Percentiles rank a stretch among this genome's conserved stretches.
These are phyloP conservation scores for Chymomyza caudatula DNA, from an alignment of 2,888 invertebrate species.

Conservation along the genomic window DNA sequence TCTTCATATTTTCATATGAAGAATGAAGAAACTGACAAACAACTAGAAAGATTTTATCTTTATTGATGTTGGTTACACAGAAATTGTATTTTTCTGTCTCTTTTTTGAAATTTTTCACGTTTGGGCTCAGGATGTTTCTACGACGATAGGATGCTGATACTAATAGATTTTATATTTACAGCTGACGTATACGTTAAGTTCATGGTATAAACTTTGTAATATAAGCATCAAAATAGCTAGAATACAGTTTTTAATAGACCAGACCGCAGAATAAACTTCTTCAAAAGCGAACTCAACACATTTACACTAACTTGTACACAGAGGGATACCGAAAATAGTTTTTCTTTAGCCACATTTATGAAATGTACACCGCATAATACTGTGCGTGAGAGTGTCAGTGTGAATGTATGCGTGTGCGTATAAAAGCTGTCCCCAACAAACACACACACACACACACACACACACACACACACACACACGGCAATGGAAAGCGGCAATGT, in stretches of 20 bases:
- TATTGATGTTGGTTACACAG: too few relatives aligned
- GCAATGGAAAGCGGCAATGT: slow-evolving; percentile 13
- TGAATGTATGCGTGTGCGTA: slow-evolving; percentile 4
- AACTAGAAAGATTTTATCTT: too few relatives aligned
- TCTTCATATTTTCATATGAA: too few relatives aligned
- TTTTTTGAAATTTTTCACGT: too few relatives aligned
- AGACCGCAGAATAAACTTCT: slow-evolving; percentile 46
- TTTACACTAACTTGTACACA: slow-evolving; percentile 17
- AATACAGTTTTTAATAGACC: slow-evolving; percentile 18
- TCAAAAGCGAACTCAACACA: slow-evolving; percentile 51
- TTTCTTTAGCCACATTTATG: slow-evolving; percentile 59
- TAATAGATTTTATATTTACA: too few relatives aligned
- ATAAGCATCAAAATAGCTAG: too few relatives aligned
- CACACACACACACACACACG: slow-evolving; percentile 59
- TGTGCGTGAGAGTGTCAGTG: background rate
- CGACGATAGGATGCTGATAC: too few relatives aligned
- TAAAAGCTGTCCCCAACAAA: slow-evolving; percentile 31
- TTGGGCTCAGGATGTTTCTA: too few relatives aligned
- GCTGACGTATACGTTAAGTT: too few relatives aligned
- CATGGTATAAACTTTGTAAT: too few relatives aligned
- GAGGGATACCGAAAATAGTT: slow-evolving; percentile 32
- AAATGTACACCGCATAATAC: slow-evolving; percentile 55
- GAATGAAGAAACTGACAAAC: too few relatives aligned
- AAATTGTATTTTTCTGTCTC: too few relatives aligned
- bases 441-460: slow-evolving; percentile 37